phyloP scores from a whole-genome alignment of 2,797 vertebrate genomes.

The Hirundo rustica region DNA sequence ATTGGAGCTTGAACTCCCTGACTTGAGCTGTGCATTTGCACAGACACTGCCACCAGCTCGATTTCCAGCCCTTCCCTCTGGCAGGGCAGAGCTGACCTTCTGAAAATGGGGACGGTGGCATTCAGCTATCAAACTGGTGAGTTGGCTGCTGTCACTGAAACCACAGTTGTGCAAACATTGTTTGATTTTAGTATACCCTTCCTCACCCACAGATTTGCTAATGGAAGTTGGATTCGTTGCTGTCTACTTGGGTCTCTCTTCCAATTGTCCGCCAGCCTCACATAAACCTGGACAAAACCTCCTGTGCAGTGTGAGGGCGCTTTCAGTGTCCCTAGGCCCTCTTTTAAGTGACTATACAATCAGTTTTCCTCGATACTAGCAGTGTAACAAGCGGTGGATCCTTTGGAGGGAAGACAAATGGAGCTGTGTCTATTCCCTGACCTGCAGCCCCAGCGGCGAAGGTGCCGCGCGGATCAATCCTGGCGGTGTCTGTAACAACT shows the following conservation, averaged over 20 bases:
- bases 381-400: conserved; percentile 38
- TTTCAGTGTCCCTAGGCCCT: neutral
- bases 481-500: neutral
- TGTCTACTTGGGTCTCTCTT: neutral
- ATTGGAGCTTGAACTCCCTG: neutral
- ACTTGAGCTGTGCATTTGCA: neutral
- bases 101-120: neutral
- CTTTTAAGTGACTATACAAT: conserved; percentile 48
- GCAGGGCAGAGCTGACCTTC: neutral
- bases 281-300: neutral
- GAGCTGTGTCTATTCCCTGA: conserved; percentile 18
- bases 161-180: neutral
- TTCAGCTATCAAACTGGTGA: neutral
- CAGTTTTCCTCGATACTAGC: conserved; percentile 25
- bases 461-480: conserved; percentile 12
- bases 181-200: neutral
- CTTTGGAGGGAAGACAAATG: conserved; percentile 58
- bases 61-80: neutral
- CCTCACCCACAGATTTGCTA: neutral
- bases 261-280: neutral
- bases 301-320: neutral
- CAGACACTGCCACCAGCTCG: neutral
- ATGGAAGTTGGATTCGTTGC: neutral
- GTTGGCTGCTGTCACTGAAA: neutral
- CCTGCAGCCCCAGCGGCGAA: conserved; percentile 32